Evolutionary conservation across 2,888 invertebrate genomes (phyloP).

Genomic region (Leptinotarsa tumamoca): DNA sequence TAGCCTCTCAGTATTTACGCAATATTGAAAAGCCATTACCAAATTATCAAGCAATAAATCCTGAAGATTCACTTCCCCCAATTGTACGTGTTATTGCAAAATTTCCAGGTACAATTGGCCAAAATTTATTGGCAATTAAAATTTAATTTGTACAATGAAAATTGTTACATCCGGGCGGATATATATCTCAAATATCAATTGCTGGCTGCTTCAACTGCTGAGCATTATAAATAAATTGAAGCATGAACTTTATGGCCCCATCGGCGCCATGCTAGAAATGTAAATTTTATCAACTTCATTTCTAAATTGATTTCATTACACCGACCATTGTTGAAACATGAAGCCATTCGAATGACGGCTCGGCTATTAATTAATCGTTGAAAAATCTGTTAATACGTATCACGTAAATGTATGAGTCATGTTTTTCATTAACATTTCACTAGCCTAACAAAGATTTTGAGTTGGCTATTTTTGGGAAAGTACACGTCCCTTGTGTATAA

Average conservation of each 20-base stretch:
- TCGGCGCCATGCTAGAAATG: slow-evolving; percentile 34
- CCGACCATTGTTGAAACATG: background rate
- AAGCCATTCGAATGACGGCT: background rate
- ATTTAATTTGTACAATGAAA: slow-evolving; percentile 40
- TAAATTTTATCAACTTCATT: slow-evolving; percentile 21
- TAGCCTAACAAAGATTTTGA: no score
- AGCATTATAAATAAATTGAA: slow-evolving; percentile 29
- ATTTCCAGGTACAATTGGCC: slow-evolving; percentile 42
- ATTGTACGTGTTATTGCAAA: slow-evolving; percentile 35
- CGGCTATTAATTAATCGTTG: background rate
- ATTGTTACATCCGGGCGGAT: slow-evolving; percentile 34
- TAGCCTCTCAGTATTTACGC: background rate
- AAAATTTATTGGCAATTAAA: slow-evolving; percentile 42
- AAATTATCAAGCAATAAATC: slow-evolving; percentile 38
- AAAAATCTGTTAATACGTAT: background rate
- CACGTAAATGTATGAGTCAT: background rate
- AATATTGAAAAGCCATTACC: slow-evolving; percentile 10
- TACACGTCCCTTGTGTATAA: no score
- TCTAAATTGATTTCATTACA: slow-evolving; percentile 24
- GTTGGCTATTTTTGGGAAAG: no score
- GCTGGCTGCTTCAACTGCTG: slow-evolving; percentile 29
- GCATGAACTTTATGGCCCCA: slow-evolving; percentile 29
- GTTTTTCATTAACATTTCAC: background rate
- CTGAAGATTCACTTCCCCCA: slow-evolving; percentile 35
- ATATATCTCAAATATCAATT: slow-evolving; percentile 40